phyloP scores from a whole-genome alignment of 2,113 vertebrate species.

The Larimichthys crocea region DNA sequence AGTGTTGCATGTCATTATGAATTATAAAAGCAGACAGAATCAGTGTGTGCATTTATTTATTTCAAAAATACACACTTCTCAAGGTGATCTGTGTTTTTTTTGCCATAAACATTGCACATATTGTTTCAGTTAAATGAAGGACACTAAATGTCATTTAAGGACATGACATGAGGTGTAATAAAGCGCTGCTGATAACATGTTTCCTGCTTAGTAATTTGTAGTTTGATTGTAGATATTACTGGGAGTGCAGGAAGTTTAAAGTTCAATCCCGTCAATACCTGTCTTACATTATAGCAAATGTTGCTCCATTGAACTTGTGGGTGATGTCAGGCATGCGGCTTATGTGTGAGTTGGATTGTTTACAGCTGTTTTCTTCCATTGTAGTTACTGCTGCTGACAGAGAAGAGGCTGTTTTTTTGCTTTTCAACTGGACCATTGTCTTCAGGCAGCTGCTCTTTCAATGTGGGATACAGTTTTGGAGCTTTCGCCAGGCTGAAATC shows the following conservation, averaged over 20 bases:
- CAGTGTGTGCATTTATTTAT: background rate
- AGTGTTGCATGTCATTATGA: background rate
- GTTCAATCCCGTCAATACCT: background rate
- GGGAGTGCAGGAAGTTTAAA: background rate
- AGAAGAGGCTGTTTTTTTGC: slow-evolving; percentile 49
- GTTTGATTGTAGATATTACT: background rate
- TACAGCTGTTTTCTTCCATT: slow-evolving; percentile 44
- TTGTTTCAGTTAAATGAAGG: background rate
- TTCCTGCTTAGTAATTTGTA: too few relatives aligned
- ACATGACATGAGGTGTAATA: too few relatives aligned
- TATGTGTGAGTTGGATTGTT: background rate
- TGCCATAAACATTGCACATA: background rate
- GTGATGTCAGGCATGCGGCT: background rate
- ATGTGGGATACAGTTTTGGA: slow-evolving; percentile 81
- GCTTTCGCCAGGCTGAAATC: slow-evolving; percentile 85
- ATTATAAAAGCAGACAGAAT: too few relatives aligned
- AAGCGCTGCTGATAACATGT: too few relatives aligned
- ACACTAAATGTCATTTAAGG: background rate
- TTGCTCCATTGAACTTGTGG: slow-evolving; percentile 4
- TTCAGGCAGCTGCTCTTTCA: slow-evolving; percentile 74
- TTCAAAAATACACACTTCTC: background rate
- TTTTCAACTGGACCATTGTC: slow-evolving; percentile 50
- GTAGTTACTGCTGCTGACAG: slow-evolving; percentile 49
- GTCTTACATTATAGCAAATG: background rate
- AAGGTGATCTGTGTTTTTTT: background rate